These are phyloP conservation scores for Carollia perspicillata DNA, from an alignment of 2,113 vertebrate species.

Conservation along the genomic window DNA sequence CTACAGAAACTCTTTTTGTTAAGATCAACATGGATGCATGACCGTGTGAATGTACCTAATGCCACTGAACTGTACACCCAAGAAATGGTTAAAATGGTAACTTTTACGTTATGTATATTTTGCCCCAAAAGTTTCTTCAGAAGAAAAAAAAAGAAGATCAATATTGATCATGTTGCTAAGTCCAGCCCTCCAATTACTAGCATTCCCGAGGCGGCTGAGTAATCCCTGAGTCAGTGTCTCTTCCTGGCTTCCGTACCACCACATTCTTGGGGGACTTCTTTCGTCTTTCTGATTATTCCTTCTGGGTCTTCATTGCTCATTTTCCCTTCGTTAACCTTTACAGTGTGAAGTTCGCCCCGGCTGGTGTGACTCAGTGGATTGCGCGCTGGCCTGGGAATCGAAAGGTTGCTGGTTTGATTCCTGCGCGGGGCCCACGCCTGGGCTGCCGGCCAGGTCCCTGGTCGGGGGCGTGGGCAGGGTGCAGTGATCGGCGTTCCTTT, in stretches of 20 bases:
- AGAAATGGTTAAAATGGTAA: not conserved
- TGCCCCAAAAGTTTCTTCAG: not conserved
- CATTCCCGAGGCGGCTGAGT: not conserved
- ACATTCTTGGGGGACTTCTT: conserved; percentile 33
- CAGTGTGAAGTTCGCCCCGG: too few relatives aligned
- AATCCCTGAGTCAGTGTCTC: conserved; percentile 19
- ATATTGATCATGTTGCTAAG: not conserved
- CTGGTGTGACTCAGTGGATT: too few relatives aligned
- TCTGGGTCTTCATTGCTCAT: conserved; percentile 30
- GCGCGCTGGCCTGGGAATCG: too few relatives aligned
- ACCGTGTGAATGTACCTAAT: not conserved
- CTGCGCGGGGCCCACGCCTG: too few relatives aligned
- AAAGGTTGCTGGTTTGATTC: too few relatives aligned
- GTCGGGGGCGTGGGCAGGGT: too few relatives aligned
- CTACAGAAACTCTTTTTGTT: conserved; percentile 1
- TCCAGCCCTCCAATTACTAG: not conserved
- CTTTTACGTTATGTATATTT: not conserved
- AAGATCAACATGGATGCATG: not conserved
- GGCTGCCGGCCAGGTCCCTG: too few relatives aligned
- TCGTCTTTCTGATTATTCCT: conserved; percentile 21
- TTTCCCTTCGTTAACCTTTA: conserved; percentile 30
- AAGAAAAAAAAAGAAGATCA: not conserved
- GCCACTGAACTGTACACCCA: not conserved
- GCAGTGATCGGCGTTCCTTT: too few relatives aligned
- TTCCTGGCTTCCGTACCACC: not conserved